Conservation (phyloP, 2,888 invertebrate genomes). For the Drosophila prolongata region DNA sequence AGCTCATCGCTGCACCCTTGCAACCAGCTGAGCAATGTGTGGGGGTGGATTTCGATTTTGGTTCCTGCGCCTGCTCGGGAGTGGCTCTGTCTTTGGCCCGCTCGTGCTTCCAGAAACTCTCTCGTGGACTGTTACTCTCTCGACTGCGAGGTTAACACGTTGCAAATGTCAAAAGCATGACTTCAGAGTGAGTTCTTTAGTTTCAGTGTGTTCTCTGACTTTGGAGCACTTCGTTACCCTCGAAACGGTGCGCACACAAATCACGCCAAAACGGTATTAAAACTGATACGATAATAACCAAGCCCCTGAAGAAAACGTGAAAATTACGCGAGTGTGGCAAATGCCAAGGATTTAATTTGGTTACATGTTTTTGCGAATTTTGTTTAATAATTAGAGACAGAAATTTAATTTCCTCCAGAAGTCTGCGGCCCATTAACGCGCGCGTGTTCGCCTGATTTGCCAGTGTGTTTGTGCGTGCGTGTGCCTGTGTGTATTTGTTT, state of each 20-base stretch:
- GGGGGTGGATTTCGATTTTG: constrained; percentile 1
- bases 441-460: constrained; percentile 38
- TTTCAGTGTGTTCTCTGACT: constrained; percentile 64
- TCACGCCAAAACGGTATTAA: constrained; percentile 42
- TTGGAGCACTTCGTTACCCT: constrained; percentile 47
- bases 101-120: constrained; percentile 13
- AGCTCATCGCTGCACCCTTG: background rate
- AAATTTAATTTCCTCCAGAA: constrained; percentile 22
- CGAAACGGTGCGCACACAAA: constrained; percentile 30
- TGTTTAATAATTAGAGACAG: constrained; percentile 13
- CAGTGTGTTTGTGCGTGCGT: constrained; percentile 12
- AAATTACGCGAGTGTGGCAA: constrained; percentile 13
- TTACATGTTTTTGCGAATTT: constrained; percentile 7
- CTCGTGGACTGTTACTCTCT: constrained; percentile 25
- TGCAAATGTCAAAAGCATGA: constrained; percentile 52
- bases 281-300: constrained; percentile 19
- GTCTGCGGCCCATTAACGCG: constrained; percentile 37
- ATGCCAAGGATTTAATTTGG: background rate
- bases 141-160: constrained; percentile 42
- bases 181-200: constrained; percentile 32
- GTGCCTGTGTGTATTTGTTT: constrained; percentile 31
- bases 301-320: constrained; percentile 1
- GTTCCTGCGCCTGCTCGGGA: constrained; percentile 23
- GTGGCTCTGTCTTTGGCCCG: constrained; percentile 2
- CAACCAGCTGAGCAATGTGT: constrained; percentile 13